Evolutionary conservation across 2,113 vertebrate species (phyloP).

Genomic region (Oceanodroma tethys): DNA sequence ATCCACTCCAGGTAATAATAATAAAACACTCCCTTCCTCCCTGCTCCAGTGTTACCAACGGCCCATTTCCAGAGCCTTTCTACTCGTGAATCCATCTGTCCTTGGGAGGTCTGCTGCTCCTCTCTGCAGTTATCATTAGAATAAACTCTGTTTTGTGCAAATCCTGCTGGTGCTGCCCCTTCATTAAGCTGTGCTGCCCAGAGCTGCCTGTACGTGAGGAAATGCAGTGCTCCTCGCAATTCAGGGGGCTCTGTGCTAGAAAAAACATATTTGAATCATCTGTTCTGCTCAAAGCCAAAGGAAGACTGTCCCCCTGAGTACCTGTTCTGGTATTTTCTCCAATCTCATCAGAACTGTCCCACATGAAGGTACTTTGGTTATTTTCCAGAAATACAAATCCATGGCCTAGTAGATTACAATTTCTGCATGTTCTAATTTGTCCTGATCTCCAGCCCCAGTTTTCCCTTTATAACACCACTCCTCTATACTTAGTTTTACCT

Average conservation of each 20-base stretch:
- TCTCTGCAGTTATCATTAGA: background rate
- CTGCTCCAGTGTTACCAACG: background rate
- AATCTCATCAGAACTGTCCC: background rate
- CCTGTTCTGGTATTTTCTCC: background rate
- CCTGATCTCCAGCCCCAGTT: background rate
- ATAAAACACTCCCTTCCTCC: background rate
- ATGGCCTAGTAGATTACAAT: background rate
- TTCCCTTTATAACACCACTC: background rate
- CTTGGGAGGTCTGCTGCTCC: background rate
- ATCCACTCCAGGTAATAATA: background rate
- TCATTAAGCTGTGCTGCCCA: background rate
- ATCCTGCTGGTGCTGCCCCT: background rate
- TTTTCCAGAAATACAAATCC: slow-evolving; percentile 10
- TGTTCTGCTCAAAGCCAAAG: background rate
- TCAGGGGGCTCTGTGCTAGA: background rate
- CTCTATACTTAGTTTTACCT: background rate
- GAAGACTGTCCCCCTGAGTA: background rate
- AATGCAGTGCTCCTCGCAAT: accelerated
- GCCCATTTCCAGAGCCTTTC: background rate
- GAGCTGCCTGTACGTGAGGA: background rate
- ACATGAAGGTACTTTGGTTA: background rate
- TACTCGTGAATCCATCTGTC: background rate
- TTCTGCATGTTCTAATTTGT: background rate
- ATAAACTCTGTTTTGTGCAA: background rate
- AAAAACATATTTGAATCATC: background rate